These are phyloP conservation scores for Argyra leucocephala DNA, from an alignment of 2,888 invertebrate species.

Conservation along the genomic window DNA sequence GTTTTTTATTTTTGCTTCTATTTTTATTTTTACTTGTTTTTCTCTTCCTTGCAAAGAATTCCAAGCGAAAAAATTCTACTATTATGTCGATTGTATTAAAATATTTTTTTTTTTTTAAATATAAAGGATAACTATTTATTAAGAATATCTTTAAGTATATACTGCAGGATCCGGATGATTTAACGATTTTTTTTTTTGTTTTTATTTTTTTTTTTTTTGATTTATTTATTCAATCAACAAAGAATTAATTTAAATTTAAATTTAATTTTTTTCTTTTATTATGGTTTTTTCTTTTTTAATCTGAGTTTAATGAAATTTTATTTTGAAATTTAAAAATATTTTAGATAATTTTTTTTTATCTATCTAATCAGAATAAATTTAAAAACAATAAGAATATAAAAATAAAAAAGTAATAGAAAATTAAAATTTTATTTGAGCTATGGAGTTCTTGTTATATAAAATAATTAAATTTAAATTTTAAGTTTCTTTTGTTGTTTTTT, in stretches of 20 bases:
- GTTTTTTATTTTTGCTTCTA: too few species aligned
- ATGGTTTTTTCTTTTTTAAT: neutral
- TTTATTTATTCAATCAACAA: too few species aligned
- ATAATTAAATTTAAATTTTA: neutral
- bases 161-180: too few species aligned
- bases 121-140: too few species aligned
- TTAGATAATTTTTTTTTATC: neutral
- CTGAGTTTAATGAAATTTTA: neutral
- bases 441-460: neutral
- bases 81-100: too few species aligned
- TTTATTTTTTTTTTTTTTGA: too few species aligned
- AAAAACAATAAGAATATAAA: neutral
- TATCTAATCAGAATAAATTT: neutral
- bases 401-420: neutral
- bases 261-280: neutral
- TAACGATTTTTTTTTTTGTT: too few species aligned
- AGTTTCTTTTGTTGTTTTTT: neutral
- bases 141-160: too few species aligned
- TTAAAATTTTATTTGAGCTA: neutral
- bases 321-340: neutral
- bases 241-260: neutral
- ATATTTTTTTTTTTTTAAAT: too few species aligned
- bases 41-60: too few species aligned
- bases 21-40: too few species aligned
- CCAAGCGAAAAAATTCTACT: too few species aligned